Base-by-base conservation (phyloP, 2,797 vertebrate genomes). In the Natrix natrix region DNA sequence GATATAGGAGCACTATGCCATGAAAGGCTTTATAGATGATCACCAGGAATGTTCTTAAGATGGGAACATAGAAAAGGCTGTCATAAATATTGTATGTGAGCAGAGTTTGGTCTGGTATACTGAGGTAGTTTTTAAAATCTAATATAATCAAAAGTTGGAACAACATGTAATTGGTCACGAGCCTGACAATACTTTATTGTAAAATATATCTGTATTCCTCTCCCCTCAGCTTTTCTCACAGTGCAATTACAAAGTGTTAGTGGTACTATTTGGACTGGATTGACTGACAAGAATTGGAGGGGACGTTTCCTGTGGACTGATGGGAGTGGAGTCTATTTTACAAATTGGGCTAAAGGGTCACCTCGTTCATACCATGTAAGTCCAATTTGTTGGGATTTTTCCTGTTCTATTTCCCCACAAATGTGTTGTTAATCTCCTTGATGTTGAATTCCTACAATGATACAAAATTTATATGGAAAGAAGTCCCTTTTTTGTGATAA, bases 321-420 rank as follows among this genome's bases (percentile, higher is more conserved):
- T 3, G 99, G 99, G 16, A 98, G 97, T 37, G 96, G 98, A 26
- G 97, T 99, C 78, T 89, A 95, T 17, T 99, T 98, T 91, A 99
- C 98, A 89, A 99, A 99, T 61, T 99, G 99, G 99, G 98, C 98
- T 0, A 99, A 99, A 96, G 98, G 74, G 98, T 26, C 98, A 98
- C 8, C 98, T 98, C 60, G 88, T 59, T 88, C 94, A 94, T 87
- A 22, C 8, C 92, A 37, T 0, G 92, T 88, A 87, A 93, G 92
- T 90, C n/a, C 3, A 83, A 10, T 13, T 28, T 83, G 37, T 4
- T 5, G 1, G 69, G 32, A 0, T 22, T 43, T 43, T 37, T 78
- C 43, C 37, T 43, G 17, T 78, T 43, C 20, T 78, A 78, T 22
- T 78, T 78, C 20, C 8, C 74, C 37, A 20, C 37, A 48, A 48